Conservation (phyloP, 2,888 invertebrate species). For the Podotricha telesiphe region DNA sequence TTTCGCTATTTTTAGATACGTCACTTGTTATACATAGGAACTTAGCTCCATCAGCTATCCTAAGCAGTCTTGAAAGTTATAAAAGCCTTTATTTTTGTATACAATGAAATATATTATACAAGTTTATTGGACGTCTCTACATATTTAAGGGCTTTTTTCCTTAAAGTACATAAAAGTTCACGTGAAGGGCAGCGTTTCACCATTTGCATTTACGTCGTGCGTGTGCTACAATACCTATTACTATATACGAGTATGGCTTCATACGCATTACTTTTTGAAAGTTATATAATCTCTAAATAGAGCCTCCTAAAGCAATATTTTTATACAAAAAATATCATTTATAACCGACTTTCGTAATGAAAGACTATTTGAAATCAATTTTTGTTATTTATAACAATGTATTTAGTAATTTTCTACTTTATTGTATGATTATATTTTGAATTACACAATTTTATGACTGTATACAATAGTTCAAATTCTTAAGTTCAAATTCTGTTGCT, state of each 20-base stretch:
- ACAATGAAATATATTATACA: constrained; percentile 4
- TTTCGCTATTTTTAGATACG: no score
- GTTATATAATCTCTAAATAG: constrained; percentile 32
- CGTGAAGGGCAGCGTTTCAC: background rate
- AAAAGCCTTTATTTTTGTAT: background rate
- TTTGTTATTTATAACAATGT: no score
- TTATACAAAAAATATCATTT: background rate
- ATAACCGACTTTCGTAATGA: background rate
- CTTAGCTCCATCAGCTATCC: no score
- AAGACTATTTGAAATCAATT: background rate
- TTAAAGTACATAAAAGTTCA: background rate
- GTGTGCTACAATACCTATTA: constrained; percentile 15
- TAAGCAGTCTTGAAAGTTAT: background rate
- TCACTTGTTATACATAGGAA: no score
- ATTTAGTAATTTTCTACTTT: no score
- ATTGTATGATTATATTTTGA: no score
- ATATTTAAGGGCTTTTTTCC: constrained; percentile 15
- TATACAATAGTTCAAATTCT: no score
- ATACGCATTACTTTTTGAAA: constrained; percentile 32
- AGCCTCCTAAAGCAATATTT: constrained; percentile 25
- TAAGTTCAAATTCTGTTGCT: no score
- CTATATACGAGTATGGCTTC: constrained; percentile 33
- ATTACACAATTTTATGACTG: no score
- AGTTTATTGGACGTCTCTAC: constrained; percentile 8
- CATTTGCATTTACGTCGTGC: constrained; percentile 38